A percentile compares a stretch with the other conserved stretches of the same genome.
These are phyloP conservation scores for Flexamia atlantica DNA, from an alignment of 2,888 invertebrate species.

Conservation along the genomic window DNA sequence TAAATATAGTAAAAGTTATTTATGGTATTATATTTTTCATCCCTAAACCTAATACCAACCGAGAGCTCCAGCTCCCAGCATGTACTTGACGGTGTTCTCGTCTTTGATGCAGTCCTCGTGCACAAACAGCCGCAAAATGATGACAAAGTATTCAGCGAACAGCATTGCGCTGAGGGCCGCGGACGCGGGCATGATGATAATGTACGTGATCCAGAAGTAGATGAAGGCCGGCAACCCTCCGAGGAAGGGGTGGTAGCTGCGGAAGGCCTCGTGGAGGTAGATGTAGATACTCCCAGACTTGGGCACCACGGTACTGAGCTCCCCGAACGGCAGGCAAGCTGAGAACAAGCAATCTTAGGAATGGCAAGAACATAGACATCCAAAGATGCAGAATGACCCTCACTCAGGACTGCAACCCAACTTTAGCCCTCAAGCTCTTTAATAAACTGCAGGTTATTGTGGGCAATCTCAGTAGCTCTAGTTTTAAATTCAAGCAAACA, in stretches of 20 bases:
- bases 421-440: too few species aligned
- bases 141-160: slow-evolving; percentile 30
- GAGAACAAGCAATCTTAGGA: too few species aligned
- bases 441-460: too few species aligned
- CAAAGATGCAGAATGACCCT: too few species aligned
- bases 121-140: background rate
- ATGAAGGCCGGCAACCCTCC: slow-evolving; percentile 24
- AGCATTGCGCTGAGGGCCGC: slow-evolving; percentile 11
- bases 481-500: too few species aligned
- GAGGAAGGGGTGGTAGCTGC: slow-evolving; percentile 28
- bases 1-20: too few species aligned
- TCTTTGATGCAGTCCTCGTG: background rate
- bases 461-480: too few species aligned
- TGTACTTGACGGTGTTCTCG: slow-evolving; percentile 18
- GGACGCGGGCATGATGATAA: slow-evolving; percentile 16
- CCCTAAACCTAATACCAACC: slow-evolving; percentile 10
- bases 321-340: slow-evolving; percentile 39
- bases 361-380: too few species aligned
- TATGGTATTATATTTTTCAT: too few species aligned
- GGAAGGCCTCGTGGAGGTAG: slow-evolving; percentile 32
- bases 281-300: slow-evolving; percentile 50
- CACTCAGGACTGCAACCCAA: too few species aligned
- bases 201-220: slow-evolving; percentile 39
- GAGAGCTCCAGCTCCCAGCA: slow-evolving; percentile 10
- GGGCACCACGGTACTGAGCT: slow-evolving; percentile 45